Conservation (phyloP, 2,113 vertebrate species). For the Ceyx cyanopectus region DNA sequence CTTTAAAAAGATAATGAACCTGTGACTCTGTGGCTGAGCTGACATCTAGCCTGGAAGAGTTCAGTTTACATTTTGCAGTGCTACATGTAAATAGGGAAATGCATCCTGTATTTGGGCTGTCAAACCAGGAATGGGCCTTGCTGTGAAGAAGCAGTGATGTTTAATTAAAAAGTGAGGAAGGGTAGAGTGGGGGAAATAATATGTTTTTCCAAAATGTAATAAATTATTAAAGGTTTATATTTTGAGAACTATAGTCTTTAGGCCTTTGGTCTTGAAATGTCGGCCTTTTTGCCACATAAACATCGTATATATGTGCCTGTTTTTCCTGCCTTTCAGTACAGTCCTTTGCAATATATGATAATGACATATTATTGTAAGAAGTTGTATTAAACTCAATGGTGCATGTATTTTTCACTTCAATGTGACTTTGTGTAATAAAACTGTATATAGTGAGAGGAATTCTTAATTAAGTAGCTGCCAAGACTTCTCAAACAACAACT, state of each 20-base stretch:
- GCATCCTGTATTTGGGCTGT: neutral
- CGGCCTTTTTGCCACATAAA: neutral
- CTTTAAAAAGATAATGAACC: neutral
- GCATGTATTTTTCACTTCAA: slow-evolving; percentile 72
- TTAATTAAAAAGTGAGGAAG: neutral
- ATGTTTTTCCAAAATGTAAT: neutral
- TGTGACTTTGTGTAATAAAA: slow-evolving; percentile 79
- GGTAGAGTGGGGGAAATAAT: neutral
- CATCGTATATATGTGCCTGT: neutral
- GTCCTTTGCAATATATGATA: slow-evolving; percentile 20
- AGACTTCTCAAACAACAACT: slow-evolving; percentile 51
- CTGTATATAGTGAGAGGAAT: slow-evolving; percentile 62
- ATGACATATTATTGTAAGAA: slow-evolving; percentile 60
- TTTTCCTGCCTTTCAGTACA: slow-evolving; percentile 17
- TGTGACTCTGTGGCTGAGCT: neutral
- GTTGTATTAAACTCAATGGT: slow-evolving; percentile 68
- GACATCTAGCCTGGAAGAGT: neutral
- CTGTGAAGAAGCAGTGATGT: neutral
- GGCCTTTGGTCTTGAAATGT: neutral
- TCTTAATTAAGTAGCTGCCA: slow-evolving; percentile 53
- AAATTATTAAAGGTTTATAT: neutral
- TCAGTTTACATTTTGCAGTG: neutral
- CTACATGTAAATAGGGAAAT: neutral
- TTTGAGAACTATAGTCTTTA: neutral
- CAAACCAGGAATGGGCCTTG: neutral